phyloP scores from a whole-genome alignment of 2,113 vertebrate genomes.

The Polyodon spathula region DNA sequence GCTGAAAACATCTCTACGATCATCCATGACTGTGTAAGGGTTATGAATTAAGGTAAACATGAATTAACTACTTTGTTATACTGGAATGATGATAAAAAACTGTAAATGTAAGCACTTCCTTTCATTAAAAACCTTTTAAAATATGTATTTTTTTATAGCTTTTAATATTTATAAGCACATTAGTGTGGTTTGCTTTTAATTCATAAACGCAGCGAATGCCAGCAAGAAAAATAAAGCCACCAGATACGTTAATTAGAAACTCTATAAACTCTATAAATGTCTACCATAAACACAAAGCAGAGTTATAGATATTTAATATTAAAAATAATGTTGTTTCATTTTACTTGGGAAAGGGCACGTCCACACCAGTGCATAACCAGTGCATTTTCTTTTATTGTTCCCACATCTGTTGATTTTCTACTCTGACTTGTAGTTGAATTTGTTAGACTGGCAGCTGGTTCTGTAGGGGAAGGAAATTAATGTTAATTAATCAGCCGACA shows the following conservation, averaged over 20 bases:
- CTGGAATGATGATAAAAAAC: too few relatives aligned
- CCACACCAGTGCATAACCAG: conserved; percentile 20
- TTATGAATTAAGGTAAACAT: too few relatives aligned
- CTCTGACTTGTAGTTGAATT: conserved; percentile 19
- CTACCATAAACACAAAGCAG: conserved; percentile 65
- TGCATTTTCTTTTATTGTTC: conserved; percentile 8
- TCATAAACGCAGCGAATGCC: conserved; percentile 67
- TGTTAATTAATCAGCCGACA: conserved; percentile 70
- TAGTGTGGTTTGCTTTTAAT: conserved; percentile 80
- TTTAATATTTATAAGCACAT: conserved; percentile 67
- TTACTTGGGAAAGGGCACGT: conserved; percentile 29
- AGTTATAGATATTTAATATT: conserved; percentile 82
- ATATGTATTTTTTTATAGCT: conserved; percentile 65
- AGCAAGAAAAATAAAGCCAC: conserved; percentile 77
- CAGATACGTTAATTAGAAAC: conserved; percentile 87
- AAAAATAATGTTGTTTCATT: conserved; percentile 48
- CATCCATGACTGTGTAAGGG: too few relatives aligned
- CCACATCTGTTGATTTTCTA: conserved; percentile 1
- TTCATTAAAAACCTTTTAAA: too few relatives aligned
- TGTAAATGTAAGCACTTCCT: too few relatives aligned
- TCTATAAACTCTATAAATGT: conserved; percentile 80
- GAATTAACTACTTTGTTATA: too few relatives aligned
- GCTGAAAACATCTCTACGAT: too few relatives aligned
- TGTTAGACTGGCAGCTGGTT: conserved; percentile 52
- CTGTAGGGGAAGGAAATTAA: conserved; percentile 58